A percentile compares a stretch with the other conserved stretches of the same genome.
phyloP scores from a whole-genome alignment of 2,888 invertebrate species.

The Sphecodes monilicornis region DNA sequence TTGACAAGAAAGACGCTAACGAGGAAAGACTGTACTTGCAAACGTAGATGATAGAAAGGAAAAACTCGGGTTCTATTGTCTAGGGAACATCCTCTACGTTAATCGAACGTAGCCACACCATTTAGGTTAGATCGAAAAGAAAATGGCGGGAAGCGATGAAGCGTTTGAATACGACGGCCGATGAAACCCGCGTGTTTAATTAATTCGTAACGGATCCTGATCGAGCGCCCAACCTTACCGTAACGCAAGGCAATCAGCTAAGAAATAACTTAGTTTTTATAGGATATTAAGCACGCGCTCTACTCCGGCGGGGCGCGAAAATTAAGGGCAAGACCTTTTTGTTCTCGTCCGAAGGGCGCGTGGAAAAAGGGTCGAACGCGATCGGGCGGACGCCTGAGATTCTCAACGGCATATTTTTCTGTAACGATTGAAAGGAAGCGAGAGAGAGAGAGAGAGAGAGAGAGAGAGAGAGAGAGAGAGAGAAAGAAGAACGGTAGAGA shows the following conservation, averaged over 20 bases:
- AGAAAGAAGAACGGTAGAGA: background rate
- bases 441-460: slow-evolving; percentile 10
- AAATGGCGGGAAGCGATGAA: background rate
- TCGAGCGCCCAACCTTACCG: slow-evolving; percentile 79
- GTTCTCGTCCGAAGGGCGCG: slow-evolving; percentile 58
- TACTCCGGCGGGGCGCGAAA: slow-evolving; percentile 64
- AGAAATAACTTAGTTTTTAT: slow-evolving; percentile 84
- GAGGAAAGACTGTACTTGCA: background rate
- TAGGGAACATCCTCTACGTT: background rate
- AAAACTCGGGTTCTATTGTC: background rate
- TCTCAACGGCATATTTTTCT: slow-evolving; percentile 61
- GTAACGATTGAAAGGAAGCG: slow-evolving; percentile 49
- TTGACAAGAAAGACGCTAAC: background rate
- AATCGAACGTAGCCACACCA: too few species aligned
- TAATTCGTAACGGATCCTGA: slow-evolving; percentile 59
- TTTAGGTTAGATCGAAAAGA: background rate
- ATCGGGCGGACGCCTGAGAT: slow-evolving; percentile 53
- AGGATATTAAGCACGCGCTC: slow-evolving; percentile 81
- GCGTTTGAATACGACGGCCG: background rate
- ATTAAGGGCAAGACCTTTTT: slow-evolving; percentile 63
- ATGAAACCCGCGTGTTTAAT: background rate
- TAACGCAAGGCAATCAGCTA: slow-evolving; percentile 85
- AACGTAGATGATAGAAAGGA: background rate
- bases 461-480: slow-evolving; percentile 3
- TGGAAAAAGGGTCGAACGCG: slow-evolving; percentile 47